Evolutionary conservation across 2,888 invertebrate species (phyloP), one percentile per base, ranked within the genome.

Genomic region (Drosophila kuntzei): DNA sequence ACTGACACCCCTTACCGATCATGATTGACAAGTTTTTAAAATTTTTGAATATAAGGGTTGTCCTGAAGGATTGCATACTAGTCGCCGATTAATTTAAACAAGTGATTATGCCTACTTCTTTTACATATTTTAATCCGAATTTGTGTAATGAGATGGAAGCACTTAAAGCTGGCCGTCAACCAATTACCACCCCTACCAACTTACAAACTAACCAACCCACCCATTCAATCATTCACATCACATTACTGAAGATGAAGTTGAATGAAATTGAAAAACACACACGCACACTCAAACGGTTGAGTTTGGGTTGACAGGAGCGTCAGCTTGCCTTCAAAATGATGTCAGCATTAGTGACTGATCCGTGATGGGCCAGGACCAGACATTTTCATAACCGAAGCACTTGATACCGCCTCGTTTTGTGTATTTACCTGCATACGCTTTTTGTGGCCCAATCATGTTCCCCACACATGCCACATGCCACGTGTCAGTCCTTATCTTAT

Each of bases 271-370:
- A 84, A 87, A 80, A 80, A 72, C 66, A 60, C 67, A 79, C 57
- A 47, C 58, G 51, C 34, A 8, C 14, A 22, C 18, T 12, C 32
- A 54, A 8, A 46, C 16, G 27, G 14, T 27, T 36, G 39, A 12
- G 11, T 46, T 34, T 51, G 54, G 32, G 46, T 37, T 86, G 82
- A 87, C 85, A 82, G 79, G 46, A 62, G 57, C 86, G 78, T 80
- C 83, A 80, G 85, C 72, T 89, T 84, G 85, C 51, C 81, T 70
- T 87, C 76, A 84, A 68, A 73, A 71, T 64, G 71, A 75, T 87
- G 83, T 78, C 87, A 80, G 81, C 85, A 69, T 87, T 75, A 87
- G 77, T 80, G 83, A 89, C 81, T 80, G 83, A 87, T 84, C 87
- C 89, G 50, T 78, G 67, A 69, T 77, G 72, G 71, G 59, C 47